Percentiles rank a stretch among this genome's conserved stretches.
Evolutionary conservation across 2,797 vertebrate genomes (phyloP).

Genomic region (Phalloptychus januarius): DNA sequence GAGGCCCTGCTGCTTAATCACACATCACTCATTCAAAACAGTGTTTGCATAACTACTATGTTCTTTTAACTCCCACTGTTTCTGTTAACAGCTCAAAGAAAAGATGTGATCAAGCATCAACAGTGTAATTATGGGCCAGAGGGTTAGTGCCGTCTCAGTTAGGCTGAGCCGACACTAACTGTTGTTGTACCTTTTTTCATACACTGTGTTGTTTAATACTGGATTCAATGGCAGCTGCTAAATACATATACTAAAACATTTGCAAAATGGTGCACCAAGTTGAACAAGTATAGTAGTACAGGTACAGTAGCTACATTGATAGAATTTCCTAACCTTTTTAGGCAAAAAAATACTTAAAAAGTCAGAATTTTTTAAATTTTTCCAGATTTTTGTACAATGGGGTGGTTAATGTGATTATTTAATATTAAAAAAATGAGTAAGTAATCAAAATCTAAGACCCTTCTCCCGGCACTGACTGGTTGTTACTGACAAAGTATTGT

Average conservation of each 20-base stretch:
- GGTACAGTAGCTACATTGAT: not conserved
- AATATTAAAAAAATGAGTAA: too few species aligned
- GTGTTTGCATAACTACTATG: conserved; percentile 40
- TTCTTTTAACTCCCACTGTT: conserved; percentile 43
- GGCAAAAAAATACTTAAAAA: not conserved
- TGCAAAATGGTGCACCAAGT: not conserved
- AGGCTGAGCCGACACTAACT: not conserved
- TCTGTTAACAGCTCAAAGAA: conserved; percentile 46
- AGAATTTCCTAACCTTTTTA: not conserved
- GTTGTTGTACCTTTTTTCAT: not conserved
- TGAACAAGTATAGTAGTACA: too few species aligned
- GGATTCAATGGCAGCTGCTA: not conserved
- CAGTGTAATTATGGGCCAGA: conserved; percentile 19
- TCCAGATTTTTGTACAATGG: not conserved
- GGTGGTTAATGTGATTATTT: not conserved
- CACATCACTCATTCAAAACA: conserved; percentile 52
- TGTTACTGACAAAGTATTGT: too few species aligned
- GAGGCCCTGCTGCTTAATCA: conserved; percentile 64
- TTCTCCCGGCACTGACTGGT: too few species aligned
- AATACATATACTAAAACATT: not conserved
- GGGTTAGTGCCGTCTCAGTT: too few species aligned
- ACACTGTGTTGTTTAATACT: conserved; percentile 22
- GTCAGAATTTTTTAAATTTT: not conserved
- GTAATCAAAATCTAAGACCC: too few species aligned
- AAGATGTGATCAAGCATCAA: conserved; percentile 40